These are phyloP conservation scores for Girardinichthys multiradiatus DNA, from an alignment of 2,113 vertebrate genomes.

Conservation along the genomic window DNA sequence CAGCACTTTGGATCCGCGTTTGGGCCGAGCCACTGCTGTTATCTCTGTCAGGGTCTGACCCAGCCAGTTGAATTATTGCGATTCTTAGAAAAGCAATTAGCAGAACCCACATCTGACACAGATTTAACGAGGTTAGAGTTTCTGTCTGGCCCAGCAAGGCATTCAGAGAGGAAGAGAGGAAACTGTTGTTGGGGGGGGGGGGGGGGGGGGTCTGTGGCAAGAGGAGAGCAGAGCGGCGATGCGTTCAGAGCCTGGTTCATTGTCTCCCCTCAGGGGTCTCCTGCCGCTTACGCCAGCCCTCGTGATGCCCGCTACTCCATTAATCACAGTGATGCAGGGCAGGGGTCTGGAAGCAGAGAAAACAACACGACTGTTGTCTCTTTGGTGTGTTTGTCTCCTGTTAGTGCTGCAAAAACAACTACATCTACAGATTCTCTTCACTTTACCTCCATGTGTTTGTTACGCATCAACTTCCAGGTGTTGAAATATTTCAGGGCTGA, in stretches of 20 bases:
- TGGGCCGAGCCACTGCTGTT: slow-evolving; percentile 31
- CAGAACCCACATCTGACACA: slow-evolving; percentile 33
- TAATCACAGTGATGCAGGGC: slow-evolving; percentile 75
- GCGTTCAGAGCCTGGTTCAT: slow-evolving; percentile 44
- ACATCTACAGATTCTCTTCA: not conserved
- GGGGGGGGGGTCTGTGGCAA: not conserved
- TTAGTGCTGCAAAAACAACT: not conserved
- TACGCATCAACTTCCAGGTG: not conserved
- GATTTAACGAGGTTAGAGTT: slow-evolving; percentile 67
- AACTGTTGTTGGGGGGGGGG: not conserved
- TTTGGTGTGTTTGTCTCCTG: slow-evolving; percentile 6
- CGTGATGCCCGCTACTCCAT: slow-evolving; percentile 62
- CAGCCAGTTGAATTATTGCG: slow-evolving; percentile 67
- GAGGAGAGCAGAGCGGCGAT: slow-evolving; percentile 16
- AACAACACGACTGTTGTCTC: slow-evolving; percentile 60
- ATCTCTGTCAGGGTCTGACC: slow-evolving; percentile 44
- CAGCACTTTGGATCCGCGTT: slow-evolving; percentile 47
- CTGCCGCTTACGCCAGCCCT: slow-evolving; percentile 34
- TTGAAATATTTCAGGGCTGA: too few species aligned
- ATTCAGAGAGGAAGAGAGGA: slow-evolving; percentile 6
- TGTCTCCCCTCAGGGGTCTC: slow-evolving; percentile 53
- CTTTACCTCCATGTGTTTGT: not conserved
- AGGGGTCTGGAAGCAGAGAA: slow-evolving; percentile 44
- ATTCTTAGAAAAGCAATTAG: slow-evolving; percentile 78
- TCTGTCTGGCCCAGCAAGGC: slow-evolving; percentile 17